Conservation (phyloP, 2,113 vertebrate genomes). For the Leuciscus idus region DNA sequence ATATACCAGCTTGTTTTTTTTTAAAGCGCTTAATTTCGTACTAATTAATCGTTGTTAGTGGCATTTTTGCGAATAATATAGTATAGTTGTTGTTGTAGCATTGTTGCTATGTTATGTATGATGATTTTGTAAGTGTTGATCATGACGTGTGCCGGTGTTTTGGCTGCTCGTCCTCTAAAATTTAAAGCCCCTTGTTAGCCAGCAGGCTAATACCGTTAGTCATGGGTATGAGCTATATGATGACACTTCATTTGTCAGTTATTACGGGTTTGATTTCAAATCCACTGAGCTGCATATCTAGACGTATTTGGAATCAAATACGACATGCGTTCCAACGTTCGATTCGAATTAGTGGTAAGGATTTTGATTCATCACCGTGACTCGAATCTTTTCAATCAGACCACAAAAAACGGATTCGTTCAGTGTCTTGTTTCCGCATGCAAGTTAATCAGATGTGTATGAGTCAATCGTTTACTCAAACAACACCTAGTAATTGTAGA, state of each 20-base stretch:
- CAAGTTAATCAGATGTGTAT: too few species aligned
- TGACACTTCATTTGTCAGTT: neutral
- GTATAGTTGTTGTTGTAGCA: neutral
- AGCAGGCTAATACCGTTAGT: conserved; percentile 20
- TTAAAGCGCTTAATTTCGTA: too few species aligned
- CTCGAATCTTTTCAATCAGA: neutral
- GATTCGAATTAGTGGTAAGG: neutral
- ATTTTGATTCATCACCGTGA: neutral
- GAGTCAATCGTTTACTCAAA: too few species aligned
- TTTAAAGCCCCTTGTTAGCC: conserved; percentile 13
- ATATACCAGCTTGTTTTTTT: neutral
- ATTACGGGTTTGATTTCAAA: neutral
- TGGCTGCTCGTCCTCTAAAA: conserved; percentile 15
- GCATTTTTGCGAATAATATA: neutral
- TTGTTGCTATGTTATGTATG: neutral
- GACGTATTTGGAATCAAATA: neutral
- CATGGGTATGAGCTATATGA: neutral
- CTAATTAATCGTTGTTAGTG: neutral
- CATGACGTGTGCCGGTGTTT: conserved; percentile 18
- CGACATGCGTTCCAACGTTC: neutral
- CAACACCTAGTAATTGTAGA: too few species aligned
- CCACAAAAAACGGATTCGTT: neutral
- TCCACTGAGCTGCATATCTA: too few species aligned
- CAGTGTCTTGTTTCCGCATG: neutral
- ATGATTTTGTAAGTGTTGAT: neutral